Base-by-base conservation (phyloP, 2,797 vertebrate species). In the Muscicapa comitata region DNA sequence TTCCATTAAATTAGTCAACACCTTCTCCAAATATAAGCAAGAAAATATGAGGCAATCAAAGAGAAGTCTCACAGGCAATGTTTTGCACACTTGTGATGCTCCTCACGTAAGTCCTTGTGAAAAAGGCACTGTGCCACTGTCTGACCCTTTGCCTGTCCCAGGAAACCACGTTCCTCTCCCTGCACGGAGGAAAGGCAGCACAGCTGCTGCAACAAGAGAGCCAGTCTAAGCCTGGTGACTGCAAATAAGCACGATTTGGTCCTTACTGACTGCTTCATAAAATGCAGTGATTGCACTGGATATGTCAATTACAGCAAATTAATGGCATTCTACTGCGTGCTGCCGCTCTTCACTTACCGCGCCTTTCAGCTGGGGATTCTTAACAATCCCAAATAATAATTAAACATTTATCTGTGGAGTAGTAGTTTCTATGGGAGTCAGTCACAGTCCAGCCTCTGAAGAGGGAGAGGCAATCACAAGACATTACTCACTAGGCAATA, bases 251-350 rank as follows among this genome's bases (percentile, higher is more conserved):
- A 28, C 10, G 21, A 59, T 87, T 81, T 92, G 35, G 55, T 93
- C 45, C 79, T 85, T 87, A 53, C 17, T 87, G 71, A 63, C n/a
- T 42, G 59, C 45, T 91, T 47, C 50, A 89, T 50, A 31, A 79
- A 87, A 93, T 79, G 26, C 80, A 58, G 61, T 42, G 61, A 94
- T 94, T 95, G 67, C 84, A 24, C 45, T 89, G 77, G 67, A 65
- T 90, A 42, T 55, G 75, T 94, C 81, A 92, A 82, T 93, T 95
- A 94, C 86, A 82, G 86, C 38, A 83, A 93, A 89, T 97, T 90
- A 87, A 93, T 85, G 53, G 31, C 50, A 33, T 91, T 93, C 74
- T 74, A 8, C 48, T 47, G 72, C 4, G 11, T 12, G 48, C 21
- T 86, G 80, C 74, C 6, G 12, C 87, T 93, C 74, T 87, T 59